Conservation (phyloP, 2,113 vertebrate genomes). For the Rousettus leschenaultii region DNA sequence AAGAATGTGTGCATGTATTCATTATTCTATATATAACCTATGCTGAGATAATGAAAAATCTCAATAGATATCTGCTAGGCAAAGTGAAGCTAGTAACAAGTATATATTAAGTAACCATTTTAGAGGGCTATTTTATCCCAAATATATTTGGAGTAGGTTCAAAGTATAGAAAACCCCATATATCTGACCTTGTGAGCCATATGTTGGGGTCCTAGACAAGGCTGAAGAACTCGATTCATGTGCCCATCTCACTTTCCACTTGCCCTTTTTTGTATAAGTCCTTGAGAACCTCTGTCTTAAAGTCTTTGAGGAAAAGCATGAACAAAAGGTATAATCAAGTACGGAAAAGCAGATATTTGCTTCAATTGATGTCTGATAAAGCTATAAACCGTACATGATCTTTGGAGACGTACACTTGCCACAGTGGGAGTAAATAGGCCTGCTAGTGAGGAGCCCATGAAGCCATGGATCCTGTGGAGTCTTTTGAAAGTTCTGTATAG, state of each 20-base stretch:
- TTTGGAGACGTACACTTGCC: neutral
- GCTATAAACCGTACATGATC: neutral
- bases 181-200: neutral
- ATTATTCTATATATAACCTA: neutral
- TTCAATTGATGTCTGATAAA: neutral
- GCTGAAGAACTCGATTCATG: rapidly evolving
- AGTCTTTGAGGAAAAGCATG: neutral
- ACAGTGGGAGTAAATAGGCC: neutral
- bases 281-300: neutral
- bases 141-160: neutral
- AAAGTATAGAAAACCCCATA: neutral
- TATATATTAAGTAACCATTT: neutral
- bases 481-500: neutral
- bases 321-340: slow-evolving; percentile 41
- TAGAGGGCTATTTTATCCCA: neutral
- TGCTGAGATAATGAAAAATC: neutral
- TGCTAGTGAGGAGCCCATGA: neutral
- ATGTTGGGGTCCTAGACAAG: neutral
- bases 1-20: neutral
- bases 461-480: neutral
- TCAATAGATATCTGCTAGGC: neutral
- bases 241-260: neutral
- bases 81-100: neutral
- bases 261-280: neutral
- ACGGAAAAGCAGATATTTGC: slow-evolving; percentile 3